Base-by-base conservation (phyloP, 2,113 vertebrate species). In the Trachemys scripta region DNA sequence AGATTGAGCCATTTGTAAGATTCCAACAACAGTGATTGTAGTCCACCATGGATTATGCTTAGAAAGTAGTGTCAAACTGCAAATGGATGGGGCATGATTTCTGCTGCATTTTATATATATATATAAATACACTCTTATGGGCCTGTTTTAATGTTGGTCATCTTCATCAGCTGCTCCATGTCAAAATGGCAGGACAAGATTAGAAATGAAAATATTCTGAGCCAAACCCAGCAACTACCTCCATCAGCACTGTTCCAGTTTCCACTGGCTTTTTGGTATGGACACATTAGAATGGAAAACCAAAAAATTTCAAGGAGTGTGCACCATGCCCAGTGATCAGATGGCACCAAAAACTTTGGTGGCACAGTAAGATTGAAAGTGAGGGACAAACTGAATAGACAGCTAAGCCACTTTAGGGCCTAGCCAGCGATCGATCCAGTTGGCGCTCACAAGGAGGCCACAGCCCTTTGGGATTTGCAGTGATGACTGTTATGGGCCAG, bases 31-130 rank as follows among this genome's bases (percentile, higher is more conserved):
- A 78, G 89, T 51, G 94, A 87, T 59, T 90, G 42, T n/a, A 89
- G 85, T 31, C 87, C 25, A 8, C 72, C n/a, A 85, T 17, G 35
- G 69, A 93, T 89, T 92, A 88, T 94, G 76, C 95, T 95, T 92
- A 95, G 93, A 97, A 96, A 97, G 94, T 56, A 97, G 56, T 0
- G 0, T 16, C n/a, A 83, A 87, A 87, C n/a, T 42, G 54, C 8
- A 79, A 94, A 90, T 90, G 72, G 53, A 22, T 53, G 82, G 87
- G 27, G 80, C 4, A 4, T 94, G 96, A 91, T 97, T 98, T 96
- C 92, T 96, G 89, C 88, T 95, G 80, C 88, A 96, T 94, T 94
- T 96, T 85, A 97, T 95, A 97, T 47, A 35, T 47, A 35, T 54
- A 81, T 20, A 53, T 19, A 50, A 13, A 50, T 13, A 50, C 50